These are phyloP conservation scores for Nomada ferruginata DNA, from an alignment of 2,888 invertebrate species.

Conservation along the genomic window DNA sequence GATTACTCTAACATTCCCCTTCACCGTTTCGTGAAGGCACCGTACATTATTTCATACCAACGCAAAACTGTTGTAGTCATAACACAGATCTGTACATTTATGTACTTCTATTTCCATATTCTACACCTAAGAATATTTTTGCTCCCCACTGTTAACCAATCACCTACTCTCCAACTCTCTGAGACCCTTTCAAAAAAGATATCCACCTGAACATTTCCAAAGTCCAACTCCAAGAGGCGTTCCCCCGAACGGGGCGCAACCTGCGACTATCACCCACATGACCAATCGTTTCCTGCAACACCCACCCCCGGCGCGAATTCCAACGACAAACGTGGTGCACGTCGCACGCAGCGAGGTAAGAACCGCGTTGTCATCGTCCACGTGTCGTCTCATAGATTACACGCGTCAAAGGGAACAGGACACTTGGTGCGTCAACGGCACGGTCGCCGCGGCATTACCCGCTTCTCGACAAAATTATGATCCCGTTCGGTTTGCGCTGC, in stretches of 20 bases:
- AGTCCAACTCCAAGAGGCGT: background rate
- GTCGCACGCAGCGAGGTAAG: slow-evolving; percentile 5
- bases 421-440: slow-evolving; percentile 66
- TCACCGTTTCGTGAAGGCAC: too few relatives aligned
- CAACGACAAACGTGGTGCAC: background rate
- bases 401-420: slow-evolving; percentile 61
- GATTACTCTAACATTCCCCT: too few relatives aligned
- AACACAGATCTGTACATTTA: too few relatives aligned
- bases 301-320: background rate
- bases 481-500: slow-evolving; percentile 74
- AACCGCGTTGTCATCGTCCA: background rate
- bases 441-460: slow-evolving; percentile 56
- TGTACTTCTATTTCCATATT: too few relatives aligned
- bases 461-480: slow-evolving; percentile 78
- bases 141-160: background rate
- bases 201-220: background rate
- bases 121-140: too few relatives aligned
- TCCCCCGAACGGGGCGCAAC: background rate
- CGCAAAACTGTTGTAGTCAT: too few relatives aligned
- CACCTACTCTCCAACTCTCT: background rate
- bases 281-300: slow-evolving; percentile 2
- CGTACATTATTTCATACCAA: too few relatives aligned
- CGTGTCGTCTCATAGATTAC: slow-evolving; percentile 49
- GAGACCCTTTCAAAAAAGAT: background rate
- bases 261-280: slow-evolving; percentile 9